Evolutionary conservation across 2,888 invertebrate species (phyloP).

Genomic region (Adelognathus sp.): DNA sequence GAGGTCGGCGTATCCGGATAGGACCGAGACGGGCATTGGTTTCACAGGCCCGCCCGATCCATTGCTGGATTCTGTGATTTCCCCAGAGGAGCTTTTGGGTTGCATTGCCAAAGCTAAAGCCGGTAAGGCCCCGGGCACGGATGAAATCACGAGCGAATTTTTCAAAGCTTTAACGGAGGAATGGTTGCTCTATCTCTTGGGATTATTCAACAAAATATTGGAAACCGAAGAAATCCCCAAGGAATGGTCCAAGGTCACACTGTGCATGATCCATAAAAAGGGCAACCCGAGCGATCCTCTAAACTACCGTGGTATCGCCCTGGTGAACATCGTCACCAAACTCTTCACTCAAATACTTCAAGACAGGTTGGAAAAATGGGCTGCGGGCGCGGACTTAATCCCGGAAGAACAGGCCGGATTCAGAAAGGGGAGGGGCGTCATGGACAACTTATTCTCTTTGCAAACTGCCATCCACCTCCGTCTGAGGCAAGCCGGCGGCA

Average conservation of each 20-base stretch:
- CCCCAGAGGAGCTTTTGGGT: constrained; percentile 11
- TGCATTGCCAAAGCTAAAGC: constrained; percentile 31
- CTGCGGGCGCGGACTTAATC: neutral
- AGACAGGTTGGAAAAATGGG: neutral
- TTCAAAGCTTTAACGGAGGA: constrained; percentile 23
- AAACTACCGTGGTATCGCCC: constrained; percentile 53
- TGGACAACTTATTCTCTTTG: constrained; percentile 9
- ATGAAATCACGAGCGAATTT: constrained; percentile 45
- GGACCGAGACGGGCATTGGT: neutral
- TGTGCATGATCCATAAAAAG: constrained; percentile 60
- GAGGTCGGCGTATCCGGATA: neutral
- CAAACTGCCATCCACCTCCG: neutral
- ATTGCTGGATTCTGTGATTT: constrained; percentile 4
- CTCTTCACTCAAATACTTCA: constrained; percentile 12
- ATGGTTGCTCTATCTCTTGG: constrained; percentile 18
- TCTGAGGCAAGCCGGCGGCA: neutral
- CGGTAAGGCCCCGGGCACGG: constrained; percentile 51
- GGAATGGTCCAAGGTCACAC: constrained; percentile 26
- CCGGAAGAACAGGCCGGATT: constrained; percentile 11
- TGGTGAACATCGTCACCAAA: constrained; percentile 9
- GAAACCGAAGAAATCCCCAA: constrained; percentile 9
- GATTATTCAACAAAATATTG: constrained; percentile 43
- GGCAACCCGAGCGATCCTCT: constrained; percentile 46
- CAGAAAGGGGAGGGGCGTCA: no score
- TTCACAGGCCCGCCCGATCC: neutral